Evolutionary conservation across 2,888 invertebrate species (phyloP).

Genomic region (Pterostichus madidus): DNA sequence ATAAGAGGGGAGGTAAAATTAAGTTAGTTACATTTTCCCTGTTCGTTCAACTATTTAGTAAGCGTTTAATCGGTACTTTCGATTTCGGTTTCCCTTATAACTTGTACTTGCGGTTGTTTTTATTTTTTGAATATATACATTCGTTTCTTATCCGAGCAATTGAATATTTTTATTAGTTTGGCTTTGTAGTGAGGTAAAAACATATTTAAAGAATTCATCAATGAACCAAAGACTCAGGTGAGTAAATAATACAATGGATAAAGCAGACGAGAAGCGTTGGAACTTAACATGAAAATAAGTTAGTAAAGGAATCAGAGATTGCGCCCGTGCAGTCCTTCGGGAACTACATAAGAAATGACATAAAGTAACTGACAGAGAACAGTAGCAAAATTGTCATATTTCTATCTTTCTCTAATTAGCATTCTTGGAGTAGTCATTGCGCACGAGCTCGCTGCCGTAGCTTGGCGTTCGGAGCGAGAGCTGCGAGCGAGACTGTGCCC

Average conservation of each 20-base stretch:
- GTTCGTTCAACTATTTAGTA: conserved; percentile 35
- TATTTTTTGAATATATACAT: background rate
- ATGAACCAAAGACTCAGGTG: conserved; percentile 67
- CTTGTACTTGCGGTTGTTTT: conserved; percentile 10
- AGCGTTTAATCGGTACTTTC: conserved; percentile 32
- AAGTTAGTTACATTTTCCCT: background rate
- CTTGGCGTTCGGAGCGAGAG: conserved; percentile 3
- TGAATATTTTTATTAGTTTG: conserved; percentile 13
- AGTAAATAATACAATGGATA: conserved; percentile 73
- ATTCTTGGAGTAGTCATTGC: conserved; percentile 74
- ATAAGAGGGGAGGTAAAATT: background rate
- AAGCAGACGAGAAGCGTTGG: conserved; percentile 69
- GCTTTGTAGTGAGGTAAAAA: background rate
- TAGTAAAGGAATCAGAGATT: conserved; percentile 74
- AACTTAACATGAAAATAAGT: conserved; percentile 71
- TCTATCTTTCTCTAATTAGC: conserved; percentile 75
- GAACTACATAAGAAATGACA: conserved; percentile 74
- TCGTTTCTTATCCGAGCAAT: conserved; percentile 6
- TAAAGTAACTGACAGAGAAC: conserved; percentile 74
- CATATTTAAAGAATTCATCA: conserved; percentile 28
- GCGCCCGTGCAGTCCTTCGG: conserved; percentile 72
- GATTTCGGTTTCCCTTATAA: conserved; percentile 14
- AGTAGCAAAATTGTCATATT: conserved; percentile 74
- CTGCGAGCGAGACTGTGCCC: conserved; percentile 66
- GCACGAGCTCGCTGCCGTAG: conserved; percentile 66